Evolutionary conservation across 37 sponge, comb jelly and placozoan genomes (phyloP), one percentile per base, ranked within the genome.

Genomic region (Diacarnus erythraeanus): DNA sequence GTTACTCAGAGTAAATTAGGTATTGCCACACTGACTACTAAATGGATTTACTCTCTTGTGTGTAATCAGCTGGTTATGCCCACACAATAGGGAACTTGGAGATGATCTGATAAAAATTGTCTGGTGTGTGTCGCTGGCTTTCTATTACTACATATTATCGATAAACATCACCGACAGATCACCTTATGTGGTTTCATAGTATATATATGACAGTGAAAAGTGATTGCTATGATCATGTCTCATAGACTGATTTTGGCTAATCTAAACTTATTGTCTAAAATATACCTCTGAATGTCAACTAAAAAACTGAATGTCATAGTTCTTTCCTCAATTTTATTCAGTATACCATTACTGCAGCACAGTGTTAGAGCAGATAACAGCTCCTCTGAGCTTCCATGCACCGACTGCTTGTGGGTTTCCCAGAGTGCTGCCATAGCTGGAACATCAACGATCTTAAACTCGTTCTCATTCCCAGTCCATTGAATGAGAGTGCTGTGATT

Each of bases 271-370:
- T 35, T 5, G 25, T 69, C 38, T 6, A 64, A 18, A 2, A 85
- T 68, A 39, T 85, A 85, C 38, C 78, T 70, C 36, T 71, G 60
- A 33, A 85, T 67, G 71, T 85, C 74, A 38, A 78, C 72, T 36
- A 73, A 65, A 72, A 71, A 88, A 23, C 60, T 77, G 58, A 79
- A 83, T 0, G 89, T 88, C 15, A 68, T 39, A 27, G 72, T 83
- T 71, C 74, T 90, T 40, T 82, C 86, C 2, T 78, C 79, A 20
- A 90, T 86, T 35, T 80, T 90, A 29, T 90, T 86, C 78, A 91
- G 70, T 23, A 91, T 91, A 10, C 80, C 84, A 35, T 77, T 77
- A 77, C 78, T 85, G 64, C 83, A 91, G 74, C 83, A 87, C 10
- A 47, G 51, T 47, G 51, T 47, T n/a, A n/a, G n/a, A n/a, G n/a